Base-by-base conservation (phyloP, 2,888 invertebrate genomes). In the Notodonta ziczac region DNA sequence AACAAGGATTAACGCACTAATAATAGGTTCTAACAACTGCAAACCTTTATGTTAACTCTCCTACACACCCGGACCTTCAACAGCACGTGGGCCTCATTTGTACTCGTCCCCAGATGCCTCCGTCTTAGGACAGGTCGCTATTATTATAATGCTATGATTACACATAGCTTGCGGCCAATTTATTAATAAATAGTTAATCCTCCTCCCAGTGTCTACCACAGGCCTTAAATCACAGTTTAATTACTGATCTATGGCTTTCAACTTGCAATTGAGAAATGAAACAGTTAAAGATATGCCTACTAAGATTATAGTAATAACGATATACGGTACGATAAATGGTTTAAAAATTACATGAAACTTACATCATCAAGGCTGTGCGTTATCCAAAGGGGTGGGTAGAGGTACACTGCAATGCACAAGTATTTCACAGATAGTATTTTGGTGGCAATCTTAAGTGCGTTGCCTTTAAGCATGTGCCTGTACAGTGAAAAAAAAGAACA, bases 151-250 rank as follows among this genome's bases (percentile, higher is more conserved):
- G 80, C 83, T 79, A 81, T 83, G 86, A 86, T 84, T 84, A 83
- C 81, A 83, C 80, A 78, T 83, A 82, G 81, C 84, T 80, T 66
- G 80, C 72, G 82, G 82, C 77, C 76, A 69, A 74, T 83, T 86
- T 88, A 91, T 91, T 90, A 90, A 88, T 89, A 89, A 89, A 89
- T 86, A 69, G 68, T 77, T 78, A 66, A 65, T 65, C 59, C 68
- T 65, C 76, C 78, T 73, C 72, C 72, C 85, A 83, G 81, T 86
- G 89, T 90, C 89, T 80, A 80, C 24, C 85, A 81, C 78, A 78
- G 79, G 74, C 74, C 81, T 86, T 91, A 90, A 90, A 91, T 91
- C 90, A 91, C 77, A 80, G 74, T 81, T 84, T 89, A 90, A 90
- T 91, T 87, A 87, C 83, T 63, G 81, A 73, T 82, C 84, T 78